These are phyloP conservation scores for Galeopterus variegatus DNA, from an alignment of 2,113 vertebrate species.

Conservation along the genomic window DNA sequence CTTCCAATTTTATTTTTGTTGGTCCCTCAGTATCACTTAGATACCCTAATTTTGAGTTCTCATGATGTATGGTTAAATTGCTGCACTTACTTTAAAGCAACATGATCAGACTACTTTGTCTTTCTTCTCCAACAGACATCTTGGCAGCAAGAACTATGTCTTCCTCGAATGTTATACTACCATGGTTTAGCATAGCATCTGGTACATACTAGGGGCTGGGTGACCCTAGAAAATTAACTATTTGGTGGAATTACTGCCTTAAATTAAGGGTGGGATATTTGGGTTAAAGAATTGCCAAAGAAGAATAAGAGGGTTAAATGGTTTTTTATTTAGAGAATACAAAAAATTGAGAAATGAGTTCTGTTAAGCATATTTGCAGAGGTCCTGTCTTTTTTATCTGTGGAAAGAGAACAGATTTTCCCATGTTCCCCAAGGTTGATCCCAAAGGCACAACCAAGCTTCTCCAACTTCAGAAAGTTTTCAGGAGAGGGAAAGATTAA, in stretches of 20 bases:
- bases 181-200: not conserved
- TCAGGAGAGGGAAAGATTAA: conserved; percentile 11
- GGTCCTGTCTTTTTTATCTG: not conserved
- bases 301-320: not conserved
- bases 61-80: not conserved
- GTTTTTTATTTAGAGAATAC: not conserved
- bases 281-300: not conserved
- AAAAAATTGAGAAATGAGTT: conserved; percentile 6
- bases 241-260: not conserved
- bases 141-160: not conserved
- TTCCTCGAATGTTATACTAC: not conserved
- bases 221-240: not conserved
- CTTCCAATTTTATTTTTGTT: not conserved
- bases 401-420: not conserved
- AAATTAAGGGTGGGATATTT: not conserved
- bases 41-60: not conserved
- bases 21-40: not conserved
- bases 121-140: not conserved
- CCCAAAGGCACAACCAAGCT: not conserved
- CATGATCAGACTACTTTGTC: not conserved
- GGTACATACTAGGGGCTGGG: not conserved
- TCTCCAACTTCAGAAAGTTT: not conserved
- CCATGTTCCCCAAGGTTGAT: not conserved
- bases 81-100: not conserved
- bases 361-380: not conserved